A percentile compares a stretch with the other conserved stretches of the same genome.
Conservation (phyloP, 1,140 invertebrate genomes). For the Drosophila paulistorum region DNA sequence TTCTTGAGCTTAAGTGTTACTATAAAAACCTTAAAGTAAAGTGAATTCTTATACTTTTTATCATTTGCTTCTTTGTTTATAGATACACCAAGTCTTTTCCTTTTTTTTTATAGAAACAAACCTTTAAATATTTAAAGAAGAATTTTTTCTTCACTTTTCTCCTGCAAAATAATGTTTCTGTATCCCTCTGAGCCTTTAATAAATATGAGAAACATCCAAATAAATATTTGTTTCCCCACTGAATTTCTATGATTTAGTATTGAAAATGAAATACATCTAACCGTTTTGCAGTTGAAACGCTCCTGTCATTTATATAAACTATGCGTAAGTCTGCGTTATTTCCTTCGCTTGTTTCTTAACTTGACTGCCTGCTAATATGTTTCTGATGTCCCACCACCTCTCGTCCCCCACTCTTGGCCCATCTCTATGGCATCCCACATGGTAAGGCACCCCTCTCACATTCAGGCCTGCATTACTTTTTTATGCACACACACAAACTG, state of each 20-base stretch:
- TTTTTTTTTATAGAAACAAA: no score
- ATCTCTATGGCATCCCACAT: not conserved
- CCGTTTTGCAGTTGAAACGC: slow-evolving; percentile 21
- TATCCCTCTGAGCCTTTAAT: no score
- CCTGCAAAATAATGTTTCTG: no score
- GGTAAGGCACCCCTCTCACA: not conserved
- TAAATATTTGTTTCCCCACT: not conserved
- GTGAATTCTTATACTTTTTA: no score
- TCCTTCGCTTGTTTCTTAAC: slow-evolving; percentile 28
- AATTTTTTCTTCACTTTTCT: no score
- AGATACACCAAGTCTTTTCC: no score
- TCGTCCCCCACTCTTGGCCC: not conserved
- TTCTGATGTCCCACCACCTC: slow-evolving; percentile 62
- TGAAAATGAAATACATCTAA: no score
- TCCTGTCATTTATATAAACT: slow-evolving; percentile 21
- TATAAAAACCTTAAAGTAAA: no score
- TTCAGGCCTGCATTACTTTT: slow-evolving; percentile 45
- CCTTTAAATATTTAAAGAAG: no score
- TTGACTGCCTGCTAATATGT: slow-evolving; percentile 69
- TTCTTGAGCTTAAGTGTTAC: no score
- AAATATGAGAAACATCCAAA: no score
- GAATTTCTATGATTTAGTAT: not conserved
- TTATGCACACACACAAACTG: slow-evolving; percentile 27
- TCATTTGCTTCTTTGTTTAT: no score
- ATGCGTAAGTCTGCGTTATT: slow-evolving; percentile 39